Evolutionary conservation across 1,140 invertebrate genomes (phyloP), one percentile per base, ranked within the genome.

Genomic region (Eulimnadia texana): DNA sequence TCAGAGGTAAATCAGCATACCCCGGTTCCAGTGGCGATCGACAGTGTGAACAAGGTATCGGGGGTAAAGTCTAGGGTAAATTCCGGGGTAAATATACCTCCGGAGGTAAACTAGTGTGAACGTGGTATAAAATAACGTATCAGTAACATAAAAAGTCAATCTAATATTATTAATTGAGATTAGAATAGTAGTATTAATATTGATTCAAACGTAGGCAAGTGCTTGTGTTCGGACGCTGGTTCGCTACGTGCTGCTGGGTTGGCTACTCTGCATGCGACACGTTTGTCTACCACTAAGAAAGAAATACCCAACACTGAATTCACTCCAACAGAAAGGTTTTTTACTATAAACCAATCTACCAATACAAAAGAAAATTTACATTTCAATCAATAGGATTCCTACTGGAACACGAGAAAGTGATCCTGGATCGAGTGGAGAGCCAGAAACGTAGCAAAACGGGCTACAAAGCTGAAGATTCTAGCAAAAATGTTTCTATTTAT

Each of bases 291-390:
- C 50, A 6, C 22, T 61, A 20, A 27, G 60, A 33, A 20, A 42
- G 16, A 53, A 54, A n/a, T 61, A 54, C 16, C 60, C 60, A 9
- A 54, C 60, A 1, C 29, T 52, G 19, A 22, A 61, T 22, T 53
- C 60, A 1, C 51, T 61, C 23, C 50, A 61, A 42, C 28, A 28
- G 6, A 25, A 50, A 28, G 60, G 60, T 61, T 24, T 22, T 23
- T 57, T n/a, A n/a, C n/a, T 52, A 52, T 16, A 52, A 9, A 9
- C 33, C 16, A 6, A 42, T 16, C 33, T 42, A 42, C 33, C 6
- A 9, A 42, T 42, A 9, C 16, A 42, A 6, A 42, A 9, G 6
- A 9, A 42, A 42, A 42, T 42, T 42, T n/a, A n/a, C n/a, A n/a
- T n/a, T 42, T 42, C 1, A 25, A 25, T 2, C 24, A 3, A 27